Evolutionary conservation across 2,113 vertebrate species (phyloP).

Genomic region (Takifugu bimaculatus): DNA sequence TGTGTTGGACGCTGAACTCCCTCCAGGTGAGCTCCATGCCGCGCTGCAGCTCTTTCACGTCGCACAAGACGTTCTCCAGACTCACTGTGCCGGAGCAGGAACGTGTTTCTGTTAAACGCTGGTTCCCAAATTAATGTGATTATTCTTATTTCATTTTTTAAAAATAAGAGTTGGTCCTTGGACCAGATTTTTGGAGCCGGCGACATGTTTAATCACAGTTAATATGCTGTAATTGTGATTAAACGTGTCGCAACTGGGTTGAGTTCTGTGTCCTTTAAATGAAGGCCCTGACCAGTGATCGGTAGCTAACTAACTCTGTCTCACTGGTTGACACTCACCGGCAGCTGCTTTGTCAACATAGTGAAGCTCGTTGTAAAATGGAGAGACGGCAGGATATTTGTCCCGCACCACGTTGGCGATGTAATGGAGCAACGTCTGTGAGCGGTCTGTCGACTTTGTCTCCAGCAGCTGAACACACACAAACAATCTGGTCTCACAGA

Average conservation of each 20-base stretch:
- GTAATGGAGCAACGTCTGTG: slow-evolving; percentile 92
- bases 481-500: neutral
- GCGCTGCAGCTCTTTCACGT: slow-evolving; percentile 91
- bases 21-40: slow-evolving; percentile 94
- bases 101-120: neutral
- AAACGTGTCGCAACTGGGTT: no score
- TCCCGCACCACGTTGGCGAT: slow-evolving; percentile 90
- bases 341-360: slow-evolving; percentile 97
- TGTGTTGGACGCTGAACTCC: slow-evolving; percentile 93
- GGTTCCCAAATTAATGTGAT: no score
- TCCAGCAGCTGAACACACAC: slow-evolving; percentile 81
- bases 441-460: slow-evolving; percentile 94
- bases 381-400: slow-evolving; percentile 83
- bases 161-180: no score
- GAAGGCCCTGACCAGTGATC: neutral
- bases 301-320: neutral
- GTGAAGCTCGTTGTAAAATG: slow-evolving; percentile 94
- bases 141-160: no score
- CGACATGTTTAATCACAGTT: no score
- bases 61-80: slow-evolving; percentile 92
- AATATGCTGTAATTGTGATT: no score
- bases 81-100: slow-evolving; percentile 77
- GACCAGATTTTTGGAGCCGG: no score
- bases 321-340: slow-evolving; percentile 73
- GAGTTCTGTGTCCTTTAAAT: no score